A percentile compares a stretch with the other conserved stretches of the same genome.
Evolutionary conservation across 2,113 vertebrate genomes (phyloP).

Genomic region (Euleptes europaea): DNA sequence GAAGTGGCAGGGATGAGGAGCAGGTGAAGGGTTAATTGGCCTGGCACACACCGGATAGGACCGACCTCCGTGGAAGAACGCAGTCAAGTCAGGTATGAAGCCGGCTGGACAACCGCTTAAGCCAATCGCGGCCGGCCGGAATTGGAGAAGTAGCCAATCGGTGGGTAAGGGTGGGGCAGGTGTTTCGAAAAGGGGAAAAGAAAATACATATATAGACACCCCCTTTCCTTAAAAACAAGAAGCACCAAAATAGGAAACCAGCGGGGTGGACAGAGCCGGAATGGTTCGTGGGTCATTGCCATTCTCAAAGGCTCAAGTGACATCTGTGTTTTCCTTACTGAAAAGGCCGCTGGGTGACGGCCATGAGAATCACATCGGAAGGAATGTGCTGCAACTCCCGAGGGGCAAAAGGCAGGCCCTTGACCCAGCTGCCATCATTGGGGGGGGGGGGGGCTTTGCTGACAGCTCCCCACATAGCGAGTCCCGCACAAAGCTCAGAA

Average conservation of each 20-base stretch:
- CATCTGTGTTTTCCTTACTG: slow-evolving; percentile 22
- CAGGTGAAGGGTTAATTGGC: background rate
- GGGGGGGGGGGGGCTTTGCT: background rate
- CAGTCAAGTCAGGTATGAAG: background rate
- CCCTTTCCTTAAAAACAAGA: background rate
- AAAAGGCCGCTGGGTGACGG: background rate
- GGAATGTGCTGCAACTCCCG: background rate
- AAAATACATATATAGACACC: background rate
- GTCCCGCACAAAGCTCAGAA: background rate
- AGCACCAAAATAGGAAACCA: slow-evolving; percentile 3
- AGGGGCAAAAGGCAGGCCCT: background rate
- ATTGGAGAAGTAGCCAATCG: background rate
- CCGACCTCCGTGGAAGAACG: background rate
- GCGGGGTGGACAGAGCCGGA: background rate
- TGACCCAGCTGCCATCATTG: background rate
- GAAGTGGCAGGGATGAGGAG: background rate
- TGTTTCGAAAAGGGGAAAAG: background rate
- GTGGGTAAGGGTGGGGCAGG: background rate
- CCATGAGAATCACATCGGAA: slow-evolving; percentile 7
- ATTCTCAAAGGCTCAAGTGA: slow-evolving; percentile 22
- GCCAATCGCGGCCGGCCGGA: background rate
- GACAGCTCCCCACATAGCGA: background rate
- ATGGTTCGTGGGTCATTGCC: background rate
- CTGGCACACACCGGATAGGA: background rate
- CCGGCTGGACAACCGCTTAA: background rate